Evolutionary conservation across 2,797 vertebrate species (phyloP).

Genomic region (Pangasius krempfi): DNA sequence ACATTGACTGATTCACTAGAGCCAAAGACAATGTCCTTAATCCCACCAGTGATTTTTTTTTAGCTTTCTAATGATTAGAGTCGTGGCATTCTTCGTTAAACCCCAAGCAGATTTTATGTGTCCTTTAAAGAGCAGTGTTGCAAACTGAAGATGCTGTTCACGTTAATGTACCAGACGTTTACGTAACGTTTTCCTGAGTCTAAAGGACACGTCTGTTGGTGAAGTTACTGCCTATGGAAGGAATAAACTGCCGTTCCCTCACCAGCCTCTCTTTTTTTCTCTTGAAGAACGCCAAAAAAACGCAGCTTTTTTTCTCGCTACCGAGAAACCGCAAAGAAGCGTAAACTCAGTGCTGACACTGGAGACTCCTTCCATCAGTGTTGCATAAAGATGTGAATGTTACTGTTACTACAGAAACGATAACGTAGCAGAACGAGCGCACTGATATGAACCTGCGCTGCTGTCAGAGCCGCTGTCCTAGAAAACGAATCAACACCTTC

Average conservation of each 20-base stretch:
- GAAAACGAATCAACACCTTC: background rate
- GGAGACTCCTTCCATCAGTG: background rate
- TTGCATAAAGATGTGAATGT: too few relatives aligned
- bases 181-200: background rate
- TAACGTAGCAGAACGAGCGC: background rate
- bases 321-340: too few relatives aligned
- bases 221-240: background rate
- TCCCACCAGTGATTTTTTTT: background rate
- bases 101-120: background rate
- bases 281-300: too few relatives aligned
- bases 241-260: too few relatives aligned
- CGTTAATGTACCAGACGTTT: background rate
- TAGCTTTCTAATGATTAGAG: background rate
- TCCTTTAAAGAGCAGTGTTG: background rate
- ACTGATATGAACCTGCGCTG: background rate
- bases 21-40: background rate
- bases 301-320: too few relatives aligned
- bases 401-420: too few relatives aligned
- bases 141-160: background rate
- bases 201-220: background rate
- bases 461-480: background rate
- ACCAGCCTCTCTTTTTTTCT: too few relatives aligned
- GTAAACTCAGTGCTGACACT: background rate
- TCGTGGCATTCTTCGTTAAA: background rate
- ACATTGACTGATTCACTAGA: background rate